Conservation (phyloP, 2,113 vertebrate species). For the Callionymus lyra region DNA sequence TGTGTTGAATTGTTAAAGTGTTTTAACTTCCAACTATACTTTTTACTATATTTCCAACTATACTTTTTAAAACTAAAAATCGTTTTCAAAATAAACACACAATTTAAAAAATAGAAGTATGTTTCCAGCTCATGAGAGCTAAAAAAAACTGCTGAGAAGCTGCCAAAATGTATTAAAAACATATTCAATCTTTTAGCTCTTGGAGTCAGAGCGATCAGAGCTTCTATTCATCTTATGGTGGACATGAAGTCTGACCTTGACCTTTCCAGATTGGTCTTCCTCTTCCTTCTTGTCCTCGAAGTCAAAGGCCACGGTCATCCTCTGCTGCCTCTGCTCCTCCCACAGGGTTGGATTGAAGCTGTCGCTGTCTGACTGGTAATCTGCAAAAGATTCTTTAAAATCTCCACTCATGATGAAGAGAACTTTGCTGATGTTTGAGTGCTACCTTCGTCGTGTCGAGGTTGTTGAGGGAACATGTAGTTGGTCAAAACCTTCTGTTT, state of each 20-base stretch:
- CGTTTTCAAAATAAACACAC: too few relatives aligned
- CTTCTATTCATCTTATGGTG: too few relatives aligned
- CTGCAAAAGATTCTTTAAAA: conserved; percentile 44
- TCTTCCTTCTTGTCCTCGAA: conserved; percentile 98
- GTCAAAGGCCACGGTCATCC: conserved; percentile 98
- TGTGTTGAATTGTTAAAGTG: too few relatives aligned
- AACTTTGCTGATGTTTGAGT: not conserved
- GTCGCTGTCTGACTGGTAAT: conserved; percentile 98
- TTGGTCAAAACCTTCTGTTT: conserved; percentile 97
- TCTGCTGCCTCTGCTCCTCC: conserved; percentile 97
- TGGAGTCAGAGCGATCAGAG: too few relatives aligned
- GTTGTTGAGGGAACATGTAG: conserved; percentile 99
- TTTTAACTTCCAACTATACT: too few relatives aligned
- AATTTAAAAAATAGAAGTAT: too few relatives aligned
- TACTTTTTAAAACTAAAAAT: too few relatives aligned
- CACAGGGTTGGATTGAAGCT: conserved; percentile 96
- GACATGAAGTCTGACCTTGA: conserved; percentile 72
- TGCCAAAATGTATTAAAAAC: too few relatives aligned
- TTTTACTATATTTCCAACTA: too few relatives aligned
- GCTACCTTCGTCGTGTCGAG: conserved; percentile 89
- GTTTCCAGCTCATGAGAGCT: too few relatives aligned
- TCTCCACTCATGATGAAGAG: not conserved
- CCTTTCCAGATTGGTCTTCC: conserved; percentile 89
- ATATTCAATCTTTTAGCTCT: too few relatives aligned
- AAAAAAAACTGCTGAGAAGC: too few relatives aligned